These are phyloP conservation scores for Hylyphantes graminicola DNA, from an alignment of 1,140 invertebrate species.

Conservation along the genomic window DNA sequence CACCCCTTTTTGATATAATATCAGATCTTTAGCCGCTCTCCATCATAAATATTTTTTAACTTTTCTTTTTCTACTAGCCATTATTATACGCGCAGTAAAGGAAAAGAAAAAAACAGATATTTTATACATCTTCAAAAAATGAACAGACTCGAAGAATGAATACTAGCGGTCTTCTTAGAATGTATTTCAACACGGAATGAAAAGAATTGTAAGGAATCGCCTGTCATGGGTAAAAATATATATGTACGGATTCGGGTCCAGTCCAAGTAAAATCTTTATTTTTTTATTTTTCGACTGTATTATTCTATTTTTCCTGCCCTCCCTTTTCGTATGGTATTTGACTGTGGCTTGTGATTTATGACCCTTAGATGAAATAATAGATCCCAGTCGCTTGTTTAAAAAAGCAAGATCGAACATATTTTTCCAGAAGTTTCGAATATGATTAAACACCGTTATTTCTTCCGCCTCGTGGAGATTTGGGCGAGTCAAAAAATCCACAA, in stretches of 20 bases:
- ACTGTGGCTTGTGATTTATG: constrained; percentile 52
- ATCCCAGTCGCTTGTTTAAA: constrained; percentile 37
- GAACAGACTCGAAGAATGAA: constrained; percentile 47
- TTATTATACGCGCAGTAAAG: constrained; percentile 33
- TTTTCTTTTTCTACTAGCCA: constrained; percentile 20
- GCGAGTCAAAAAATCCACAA: no score
- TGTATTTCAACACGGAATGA: constrained; percentile 51
- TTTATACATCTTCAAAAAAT: constrained; percentile 57
- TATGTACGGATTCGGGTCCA: constrained; percentile 53
- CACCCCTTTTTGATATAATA: constrained; percentile 37
- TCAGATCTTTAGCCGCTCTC: constrained; percentile 31
- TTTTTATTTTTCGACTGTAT: constrained; percentile 12
- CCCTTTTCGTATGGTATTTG: constrained; percentile 36
- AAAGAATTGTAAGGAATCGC: constrained; percentile 56
- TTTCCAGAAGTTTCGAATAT: constrained; percentile 57
- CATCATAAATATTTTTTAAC: constrained; percentile 7
- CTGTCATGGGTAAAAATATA: constrained; percentile 55
- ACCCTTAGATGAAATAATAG: constrained; percentile 38
- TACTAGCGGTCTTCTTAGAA: constrained; percentile 34
- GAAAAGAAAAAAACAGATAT: constrained; percentile 30
- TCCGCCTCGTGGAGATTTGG: neutral
- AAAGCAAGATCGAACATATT: constrained; percentile 52
- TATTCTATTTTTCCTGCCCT: constrained; percentile 21
- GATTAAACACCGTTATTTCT: constrained; percentile 50
- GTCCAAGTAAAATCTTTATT: constrained; percentile 29